Evolutionary conservation across 2,113 vertebrate genomes (phyloP), one percentile per base, ranked within the genome.

Genomic region (Aphelocoma coerulescens): DNA sequence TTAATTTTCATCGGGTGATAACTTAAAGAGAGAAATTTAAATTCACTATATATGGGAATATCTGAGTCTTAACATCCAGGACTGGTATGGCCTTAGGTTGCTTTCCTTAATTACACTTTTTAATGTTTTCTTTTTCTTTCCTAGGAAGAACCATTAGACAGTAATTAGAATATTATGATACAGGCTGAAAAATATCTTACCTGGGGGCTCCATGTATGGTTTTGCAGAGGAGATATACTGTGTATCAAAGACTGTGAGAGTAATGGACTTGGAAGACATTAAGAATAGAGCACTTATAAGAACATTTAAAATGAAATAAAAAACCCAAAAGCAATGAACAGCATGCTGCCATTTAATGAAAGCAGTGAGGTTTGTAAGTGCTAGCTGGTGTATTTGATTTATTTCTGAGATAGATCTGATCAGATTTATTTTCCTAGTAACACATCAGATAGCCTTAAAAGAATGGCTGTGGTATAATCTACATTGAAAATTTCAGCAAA

Each of bases 261-360:
- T 69, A 92, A 91, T 85, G 80, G 65, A 51, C 89, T 89, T 85
- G 19, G 32, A 78, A 93, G 86, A 41, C 21, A 62, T 84, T 89
- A 89, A 88, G 28, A 48, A 49, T 9, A 65, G 35, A 74, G 7
- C 9, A 48, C 52, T 95, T 90, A 80, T 37, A 33, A 84, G 48
- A 93, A 93, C 92, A 91, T 63, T 68, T 92, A 59, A 90, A 91
- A 77, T 57, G 5, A 88, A 90, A 88, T 91, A 58, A 92, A 96
- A 92, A 68, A 22, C 51, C 20, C 68, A 68, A 93, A 93, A 89
- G 32, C 57, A 65, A 57, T 85, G 88, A 89, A 92, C 66, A 93
- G 26, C 32, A 52, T 92, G 28, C 52, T 95, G 80, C 72, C 10
- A 33, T 94, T 89, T 95, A 78, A 91, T 73, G 88, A 86, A 84